Percentiles rank a stretch among this genome's conserved stretches.
phyloP scores from a whole-genome alignment of 2,113 vertebrate species.

The Emydura subglobosa region DNA sequence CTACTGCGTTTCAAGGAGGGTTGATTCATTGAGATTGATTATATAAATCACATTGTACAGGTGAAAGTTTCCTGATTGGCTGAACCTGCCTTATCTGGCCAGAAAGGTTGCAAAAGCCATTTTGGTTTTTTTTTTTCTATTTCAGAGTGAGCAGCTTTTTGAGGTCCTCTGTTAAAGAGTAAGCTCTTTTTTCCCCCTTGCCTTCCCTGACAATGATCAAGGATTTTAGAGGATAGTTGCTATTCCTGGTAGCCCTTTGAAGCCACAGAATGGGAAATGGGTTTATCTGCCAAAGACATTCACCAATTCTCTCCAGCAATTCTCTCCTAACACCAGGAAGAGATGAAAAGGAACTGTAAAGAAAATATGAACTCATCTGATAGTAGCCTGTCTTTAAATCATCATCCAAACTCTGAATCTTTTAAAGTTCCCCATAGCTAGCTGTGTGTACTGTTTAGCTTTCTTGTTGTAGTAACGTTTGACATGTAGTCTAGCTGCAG shows the following conservation, averaged over 20 bases:
- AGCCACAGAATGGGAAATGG: not conserved
- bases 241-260: not conserved
- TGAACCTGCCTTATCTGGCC: not conserved
- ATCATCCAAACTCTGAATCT: not conserved
- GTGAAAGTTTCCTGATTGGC: not conserved
- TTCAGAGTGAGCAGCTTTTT: not conserved
- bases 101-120: not conserved
- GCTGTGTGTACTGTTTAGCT: not conserved
- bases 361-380: not conserved
- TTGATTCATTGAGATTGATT: not conserved
- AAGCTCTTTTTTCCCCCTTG: not conserved
- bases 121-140: not conserved
- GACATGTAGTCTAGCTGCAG: not conserved
- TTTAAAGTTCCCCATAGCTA: not conserved
- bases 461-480: not conserved
- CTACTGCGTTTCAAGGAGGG: not conserved
- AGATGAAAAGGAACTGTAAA: not conserved
- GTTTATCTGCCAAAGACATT: not conserved
- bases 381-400: not conserved
- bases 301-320: not conserved
- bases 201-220: not conserved
- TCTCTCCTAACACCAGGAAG: not conserved
- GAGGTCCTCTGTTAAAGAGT: not conserved
- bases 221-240: not conserved
- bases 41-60: not conserved